Evolutionary conservation across 2,113 vertebrate genomes (phyloP), one percentile per base, ranked within the genome.

Genomic region (Orthonyx spaldingii): DNA sequence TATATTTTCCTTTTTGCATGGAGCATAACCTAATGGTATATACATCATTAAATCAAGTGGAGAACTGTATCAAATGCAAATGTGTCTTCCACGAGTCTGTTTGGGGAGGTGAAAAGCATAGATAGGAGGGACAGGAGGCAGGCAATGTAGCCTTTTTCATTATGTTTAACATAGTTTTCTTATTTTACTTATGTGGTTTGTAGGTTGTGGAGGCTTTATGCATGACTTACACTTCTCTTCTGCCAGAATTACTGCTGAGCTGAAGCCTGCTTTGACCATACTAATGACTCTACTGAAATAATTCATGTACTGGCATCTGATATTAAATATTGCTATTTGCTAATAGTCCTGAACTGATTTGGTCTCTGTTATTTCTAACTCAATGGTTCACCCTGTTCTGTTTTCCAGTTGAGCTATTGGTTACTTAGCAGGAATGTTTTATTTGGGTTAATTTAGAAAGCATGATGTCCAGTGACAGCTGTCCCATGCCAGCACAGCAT

Each of bases 241-340:
- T 94, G 46, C 57, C 50, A 74, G 65, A 94, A 68, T 93, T 87
- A 55, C 66, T 64, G 39, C 66, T 86, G 75, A 89, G 65, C 55
- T 3, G 2, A 80, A 96, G 46, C 59, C 66, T 85, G 14, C 68
- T 77, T 87, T 85, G 44, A 63, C 71, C 50, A 8, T 91, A 47
- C 42, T 93, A 83, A 91, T 72, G 52, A 70, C 33, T 88, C 46
- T 69, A 60, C 66, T 77, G 79, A 91, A 87, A 83, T 90, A 95
- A 77, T 80, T 83, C 33, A 49, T 88, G 17, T 88, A 80, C 78
- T 90, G 90, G 47, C 82, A 81, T 80, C 50, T 10, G 4, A 35
- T 76, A 86, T 88, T 87, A 59, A 94, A 80, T 83, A 80, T 55
- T 91, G 28, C 47, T 89, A 47, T 91, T 87, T 95, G 90, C 47